Evolutionary conservation across 2,888 invertebrate genomes (phyloP), one percentile per base, ranked within the genome.

Genomic region (Hydroisotoma schaefferi): DNA sequence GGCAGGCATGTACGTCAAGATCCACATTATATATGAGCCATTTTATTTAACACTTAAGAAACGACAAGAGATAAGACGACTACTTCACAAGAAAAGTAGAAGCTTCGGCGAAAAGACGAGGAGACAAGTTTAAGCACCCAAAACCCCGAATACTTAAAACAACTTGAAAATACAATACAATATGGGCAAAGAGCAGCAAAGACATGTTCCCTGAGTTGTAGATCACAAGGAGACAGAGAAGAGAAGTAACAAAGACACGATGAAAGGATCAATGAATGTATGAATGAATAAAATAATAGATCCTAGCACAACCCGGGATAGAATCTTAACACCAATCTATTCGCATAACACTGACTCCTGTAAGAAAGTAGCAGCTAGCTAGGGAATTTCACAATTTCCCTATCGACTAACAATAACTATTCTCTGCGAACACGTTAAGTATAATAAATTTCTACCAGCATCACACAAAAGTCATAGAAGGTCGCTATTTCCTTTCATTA

Each of bases 221-320:
- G 23, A 3, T 10, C 37, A 12, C 15, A 25, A 22, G 15, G 47
- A 46, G n/a, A 46, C 10, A 8, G 43, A 10, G 15, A 37, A 27
- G 12, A 23, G 52, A 37, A 15, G 23, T 51, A 23, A 28, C 26
- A 52, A 8, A 51, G 28, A 52, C 33, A 23, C 52, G 33, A n/a
- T 15, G 52, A 53, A 43, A 26, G 38, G 37, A 25, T 2, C 18
- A 43, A 53, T 15, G 53, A 27, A 53, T 53, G 53, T 40, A 53
- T 53, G 53, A 53, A 53, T 53, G 53, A 53, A 53, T 53, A 53
- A 53, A 53, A 53, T 53, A 53, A 53, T 53, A 53, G 40, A 38
- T 53, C 38, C 38, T 53, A 27, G 15, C 22, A 15, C 6, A 33
- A 10, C n/a, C 15, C 4, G 40, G 20, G 15, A 40, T 40, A 40